A percentile compares a stretch with the other conserved stretches of the same genome.
These are phyloP conservation scores for Amphiprion clarkii DNA, from an alignment of 2,797 vertebrate species.

Conservation along the genomic window DNA sequence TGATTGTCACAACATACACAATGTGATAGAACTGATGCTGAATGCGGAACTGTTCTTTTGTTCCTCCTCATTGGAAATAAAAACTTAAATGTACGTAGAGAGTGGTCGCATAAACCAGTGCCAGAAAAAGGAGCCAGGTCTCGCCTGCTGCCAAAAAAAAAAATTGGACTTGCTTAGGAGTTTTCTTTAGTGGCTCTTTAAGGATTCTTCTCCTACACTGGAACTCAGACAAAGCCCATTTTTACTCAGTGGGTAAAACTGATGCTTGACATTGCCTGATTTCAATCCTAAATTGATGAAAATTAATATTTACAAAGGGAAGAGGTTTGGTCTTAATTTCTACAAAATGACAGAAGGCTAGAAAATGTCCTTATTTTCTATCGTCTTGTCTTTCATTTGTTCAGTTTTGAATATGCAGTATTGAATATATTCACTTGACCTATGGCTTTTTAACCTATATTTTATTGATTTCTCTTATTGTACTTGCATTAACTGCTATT, in stretches of 20 bases:
- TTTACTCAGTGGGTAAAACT: neutral
- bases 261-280: neutral
- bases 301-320: neutral
- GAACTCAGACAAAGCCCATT: neutral
- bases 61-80: neutral
- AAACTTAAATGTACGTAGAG: neutral
- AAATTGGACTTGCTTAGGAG: neutral
- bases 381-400: too few species aligned
- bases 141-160: neutral
- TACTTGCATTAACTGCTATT: too few species aligned
- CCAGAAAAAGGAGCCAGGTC: neutral
- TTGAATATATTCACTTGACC: too few species aligned
- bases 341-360: too few species aligned
- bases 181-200: neutral
- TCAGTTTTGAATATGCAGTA: too few species aligned
- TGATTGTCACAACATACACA: too few species aligned
- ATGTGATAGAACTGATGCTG: neutral
- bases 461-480: too few species aligned
- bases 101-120: neutral
- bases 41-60: neutral
- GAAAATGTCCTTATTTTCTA: too few species aligned
- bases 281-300: neutral
- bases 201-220: neutral
- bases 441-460: too few species aligned
- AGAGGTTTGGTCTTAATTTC: neutral